Evolutionary conservation across 1,140 invertebrate genomes (phyloP).

Genomic region (Bombus vancouverensis): DNA sequence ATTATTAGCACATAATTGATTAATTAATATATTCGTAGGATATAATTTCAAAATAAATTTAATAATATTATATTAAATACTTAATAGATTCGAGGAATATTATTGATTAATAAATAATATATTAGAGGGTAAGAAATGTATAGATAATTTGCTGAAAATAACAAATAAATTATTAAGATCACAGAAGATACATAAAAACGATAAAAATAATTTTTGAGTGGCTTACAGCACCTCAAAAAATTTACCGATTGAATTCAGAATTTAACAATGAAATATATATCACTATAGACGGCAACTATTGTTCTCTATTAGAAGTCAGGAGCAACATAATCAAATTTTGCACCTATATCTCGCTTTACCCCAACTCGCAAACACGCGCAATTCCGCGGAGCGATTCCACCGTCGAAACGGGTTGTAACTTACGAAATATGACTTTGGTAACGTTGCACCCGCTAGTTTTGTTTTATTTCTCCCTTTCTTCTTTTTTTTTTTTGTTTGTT

Average conservation of each 20-base stretch:
- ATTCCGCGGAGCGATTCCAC: background rate
- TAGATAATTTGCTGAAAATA: background rate
- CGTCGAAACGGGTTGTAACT: background rate
- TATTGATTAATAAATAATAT: no score
- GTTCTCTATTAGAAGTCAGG: background rate
- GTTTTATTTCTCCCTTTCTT: background rate
- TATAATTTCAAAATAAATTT: no score
- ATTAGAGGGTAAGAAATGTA: no score
- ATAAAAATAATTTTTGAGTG: background rate
- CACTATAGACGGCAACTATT: no score
- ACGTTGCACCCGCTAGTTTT: background rate
- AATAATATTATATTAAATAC: no score
- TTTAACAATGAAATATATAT: background rate
- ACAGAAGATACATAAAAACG: background rate
- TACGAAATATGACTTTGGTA: conserved; percentile 18
- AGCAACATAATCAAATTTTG: background rate
- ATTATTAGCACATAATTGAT: no score
- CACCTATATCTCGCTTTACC: background rate
- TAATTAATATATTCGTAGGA: no score
- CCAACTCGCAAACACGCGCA: background rate
- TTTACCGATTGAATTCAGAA: background rate
- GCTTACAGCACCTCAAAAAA: no score
- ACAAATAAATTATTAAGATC: background rate
- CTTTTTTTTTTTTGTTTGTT: no score
- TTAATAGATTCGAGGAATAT: no score